phyloP scores from a whole-genome alignment of 2,888 invertebrate genomes.

The Notodonta ziczac region DNA sequence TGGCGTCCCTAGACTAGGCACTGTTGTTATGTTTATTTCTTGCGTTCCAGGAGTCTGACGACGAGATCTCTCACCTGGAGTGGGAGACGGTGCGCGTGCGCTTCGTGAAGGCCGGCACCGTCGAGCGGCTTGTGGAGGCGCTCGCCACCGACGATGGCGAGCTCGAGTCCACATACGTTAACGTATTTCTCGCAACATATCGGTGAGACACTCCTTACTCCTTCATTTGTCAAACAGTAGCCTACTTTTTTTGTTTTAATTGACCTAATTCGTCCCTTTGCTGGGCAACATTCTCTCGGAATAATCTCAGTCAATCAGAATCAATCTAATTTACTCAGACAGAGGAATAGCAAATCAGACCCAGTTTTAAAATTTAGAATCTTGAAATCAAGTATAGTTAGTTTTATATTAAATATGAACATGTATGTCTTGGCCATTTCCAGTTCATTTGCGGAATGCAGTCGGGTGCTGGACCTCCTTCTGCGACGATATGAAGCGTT shows the following conservation, averaged over 20 bases:
- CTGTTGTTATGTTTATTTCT: too few species aligned
- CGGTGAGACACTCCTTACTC: constrained; percentile 78
- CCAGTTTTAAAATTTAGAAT: too few species aligned
- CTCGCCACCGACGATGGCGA: constrained; percentile 97
- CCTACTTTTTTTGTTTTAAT: too few species aligned
- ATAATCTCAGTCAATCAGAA: too few species aligned
- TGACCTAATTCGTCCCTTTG: too few species aligned
- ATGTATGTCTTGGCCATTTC: constrained; percentile 24
- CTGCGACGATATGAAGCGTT: constrained; percentile 91
- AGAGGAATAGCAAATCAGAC: too few species aligned
- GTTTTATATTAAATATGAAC: too few species aligned
- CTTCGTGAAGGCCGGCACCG: constrained; percentile 97
- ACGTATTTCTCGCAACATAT: constrained; percentile 98
- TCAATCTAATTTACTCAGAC: too few species aligned
- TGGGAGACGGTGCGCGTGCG: constrained; percentile 99
- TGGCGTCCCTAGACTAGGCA: too few species aligned
- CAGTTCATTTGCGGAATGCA: constrained; percentile 91
- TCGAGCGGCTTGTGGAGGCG: constrained; percentile 96
- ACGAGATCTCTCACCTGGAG: constrained; percentile 97
- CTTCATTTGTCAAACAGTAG: too few species aligned
- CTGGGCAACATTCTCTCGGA: too few species aligned
- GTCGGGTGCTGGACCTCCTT: constrained; percentile 92
- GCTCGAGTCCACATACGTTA: constrained; percentile 98
- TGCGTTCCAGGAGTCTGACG: constrained; percentile 91
- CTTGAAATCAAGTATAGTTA: too few species aligned